These are phyloP conservation scores for Sebastes glaucus DNA, from an alignment of 2,797 vertebrate genomes.

Conservation along the genomic window DNA sequence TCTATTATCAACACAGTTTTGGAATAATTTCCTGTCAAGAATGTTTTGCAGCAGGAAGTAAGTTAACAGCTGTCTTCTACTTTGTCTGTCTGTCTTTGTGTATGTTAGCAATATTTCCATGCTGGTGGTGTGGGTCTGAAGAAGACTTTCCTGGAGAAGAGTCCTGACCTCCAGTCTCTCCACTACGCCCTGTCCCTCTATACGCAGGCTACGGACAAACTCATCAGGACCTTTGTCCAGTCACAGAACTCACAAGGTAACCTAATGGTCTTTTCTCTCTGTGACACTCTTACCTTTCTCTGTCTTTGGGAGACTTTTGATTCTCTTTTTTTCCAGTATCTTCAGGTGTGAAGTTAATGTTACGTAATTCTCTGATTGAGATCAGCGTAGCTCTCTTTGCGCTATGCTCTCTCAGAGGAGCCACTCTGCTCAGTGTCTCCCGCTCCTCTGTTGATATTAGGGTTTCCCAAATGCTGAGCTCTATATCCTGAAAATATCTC, in stretches of 20 bases:
- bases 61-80: neutral
- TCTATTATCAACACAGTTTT: neutral
- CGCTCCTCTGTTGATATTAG: constrained; percentile 15
- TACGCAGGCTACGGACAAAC: constrained; percentile 97
- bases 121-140: constrained; percentile 97
- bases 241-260: constrained; percentile 95
- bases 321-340: constrained; percentile 7
- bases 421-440: neutral
- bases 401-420: neutral
- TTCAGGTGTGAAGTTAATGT: neutral
- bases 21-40: neutral
- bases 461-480: constrained; percentile 27
- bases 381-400: neutral
- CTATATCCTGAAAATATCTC: constrained; percentile 29
- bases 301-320: neutral
- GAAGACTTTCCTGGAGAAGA: constrained; percentile 98
- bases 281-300: neutral
- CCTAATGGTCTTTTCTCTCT: neutral
- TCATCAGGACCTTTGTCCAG: constrained; percentile 97
- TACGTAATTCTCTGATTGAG: constrained; percentile 7
- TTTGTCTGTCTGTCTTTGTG: neutral
- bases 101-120: constrained; percentile 95
- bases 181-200: constrained; percentile 98
- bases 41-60: neutral
- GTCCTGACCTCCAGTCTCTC: constrained; percentile 93